These are phyloP conservation scores for Melieria omissa DNA, from an alignment of 2,888 invertebrate genomes.

Conservation along the genomic window DNA sequence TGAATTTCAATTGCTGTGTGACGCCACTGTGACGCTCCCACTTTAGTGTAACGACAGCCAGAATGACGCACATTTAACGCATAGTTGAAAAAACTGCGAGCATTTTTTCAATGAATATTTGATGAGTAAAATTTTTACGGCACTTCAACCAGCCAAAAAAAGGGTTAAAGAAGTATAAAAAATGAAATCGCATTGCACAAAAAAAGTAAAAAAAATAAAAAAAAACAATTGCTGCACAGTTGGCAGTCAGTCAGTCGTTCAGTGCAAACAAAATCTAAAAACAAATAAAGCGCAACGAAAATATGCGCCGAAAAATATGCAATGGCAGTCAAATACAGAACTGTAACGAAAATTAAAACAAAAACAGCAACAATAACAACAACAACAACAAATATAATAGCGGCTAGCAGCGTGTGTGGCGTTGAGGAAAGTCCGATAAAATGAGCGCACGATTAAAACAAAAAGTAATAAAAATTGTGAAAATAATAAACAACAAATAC, in stretches of 20 bases:
- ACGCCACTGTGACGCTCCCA: too few species aligned
- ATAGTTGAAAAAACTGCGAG: neutral
- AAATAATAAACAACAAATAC: neutral
- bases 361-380: too few species aligned
- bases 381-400: too few species aligned
- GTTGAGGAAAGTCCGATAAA: neutral
- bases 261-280: neutral
- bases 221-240: neutral
- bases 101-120: neutral
- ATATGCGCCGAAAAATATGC: too few species aligned
- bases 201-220: neutral
- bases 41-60: too few species aligned
- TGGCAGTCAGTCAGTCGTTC: neutral
- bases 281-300: too few species aligned
- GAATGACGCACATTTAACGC: neutral
- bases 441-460: neutral
- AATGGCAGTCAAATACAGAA: too few species aligned
- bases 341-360: too few species aligned
- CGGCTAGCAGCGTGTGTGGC: too few species aligned
- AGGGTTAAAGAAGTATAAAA: neutral
- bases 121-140: neutral
- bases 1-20: too few species aligned
- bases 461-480: neutral
- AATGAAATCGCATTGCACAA: neutral
- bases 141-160: neutral